Evolutionary conservation across 2,113 vertebrate species (phyloP).

Genomic region (Paedocypris sp.): DNA sequence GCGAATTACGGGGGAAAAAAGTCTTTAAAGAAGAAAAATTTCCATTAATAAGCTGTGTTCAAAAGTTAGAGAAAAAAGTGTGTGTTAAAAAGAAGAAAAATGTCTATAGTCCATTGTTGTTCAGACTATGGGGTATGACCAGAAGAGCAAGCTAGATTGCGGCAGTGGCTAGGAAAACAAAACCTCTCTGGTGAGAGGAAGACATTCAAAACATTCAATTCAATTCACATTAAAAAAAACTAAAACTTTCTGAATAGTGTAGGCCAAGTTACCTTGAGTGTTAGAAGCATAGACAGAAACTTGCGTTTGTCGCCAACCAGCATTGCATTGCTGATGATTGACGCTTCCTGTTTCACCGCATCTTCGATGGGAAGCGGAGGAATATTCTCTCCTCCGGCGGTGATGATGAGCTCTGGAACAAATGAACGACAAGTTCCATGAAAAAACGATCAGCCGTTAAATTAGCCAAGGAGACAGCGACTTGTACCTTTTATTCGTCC

Average conservation of each 20-base stretch:
- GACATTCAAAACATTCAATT: too few relatives aligned
- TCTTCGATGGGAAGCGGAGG: slow-evolving; percentile 74
- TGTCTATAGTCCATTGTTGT: too few relatives aligned
- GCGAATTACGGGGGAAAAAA: too few relatives aligned
- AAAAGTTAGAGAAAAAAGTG: too few relatives aligned
- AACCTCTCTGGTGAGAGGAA: too few relatives aligned
- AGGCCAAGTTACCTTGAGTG: slow-evolving; percentile 75
- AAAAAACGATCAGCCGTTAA: not conserved
- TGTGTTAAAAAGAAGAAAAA: too few relatives aligned
- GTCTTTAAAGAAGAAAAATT: too few relatives aligned
- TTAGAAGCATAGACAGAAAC: slow-evolving; percentile 77
- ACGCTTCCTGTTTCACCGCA: slow-evolving; percentile 70
- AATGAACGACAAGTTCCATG: not conserved
- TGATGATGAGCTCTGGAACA: slow-evolving; percentile 72
- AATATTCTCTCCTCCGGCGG: slow-evolving; percentile 76
- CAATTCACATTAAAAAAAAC: too few relatives aligned
- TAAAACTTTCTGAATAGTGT: too few relatives aligned
- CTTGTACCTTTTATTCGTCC: slow-evolving; percentile 76
- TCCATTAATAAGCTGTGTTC: too few relatives aligned
- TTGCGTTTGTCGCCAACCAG: slow-evolving; percentile 76
- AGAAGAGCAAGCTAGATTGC: not conserved
- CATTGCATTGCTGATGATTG: slow-evolving; percentile 73
- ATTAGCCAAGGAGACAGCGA: not conserved
- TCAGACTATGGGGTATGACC: too few relatives aligned
- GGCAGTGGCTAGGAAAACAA: not conserved